Percentiles rank a stretch among this genome's conserved stretches.
These are phyloP conservation scores for Trachymyrmex cornetzi DNA, from an alignment of 1,140 invertebrate genomes.

Conservation along the genomic window DNA sequence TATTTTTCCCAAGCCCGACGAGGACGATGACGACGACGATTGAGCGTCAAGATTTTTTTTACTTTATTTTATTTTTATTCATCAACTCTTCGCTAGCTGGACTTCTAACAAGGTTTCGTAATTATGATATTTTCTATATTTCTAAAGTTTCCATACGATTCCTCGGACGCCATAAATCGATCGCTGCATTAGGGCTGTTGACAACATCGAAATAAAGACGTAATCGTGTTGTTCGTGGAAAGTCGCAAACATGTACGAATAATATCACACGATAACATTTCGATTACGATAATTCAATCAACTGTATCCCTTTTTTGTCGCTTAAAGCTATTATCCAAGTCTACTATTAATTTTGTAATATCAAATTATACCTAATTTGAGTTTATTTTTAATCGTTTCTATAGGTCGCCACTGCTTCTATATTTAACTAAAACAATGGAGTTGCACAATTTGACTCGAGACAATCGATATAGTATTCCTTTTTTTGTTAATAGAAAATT, in stretches of 20 bases:
- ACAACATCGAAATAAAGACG: not conserved
- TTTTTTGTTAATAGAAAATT: no score
- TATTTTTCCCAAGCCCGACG: constrained; percentile 76
- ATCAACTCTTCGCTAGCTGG: not conserved
- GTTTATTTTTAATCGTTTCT: no score
- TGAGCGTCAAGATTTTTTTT: constrained; percentile 15
- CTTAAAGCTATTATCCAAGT: no score
- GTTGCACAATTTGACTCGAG: no score
- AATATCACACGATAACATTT: not conserved
- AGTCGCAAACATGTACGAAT: not conserved
- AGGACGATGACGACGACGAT: constrained; percentile 37
- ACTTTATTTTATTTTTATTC: not conserved
- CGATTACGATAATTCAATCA: constrained; percentile 10
- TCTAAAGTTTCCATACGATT: not conserved
- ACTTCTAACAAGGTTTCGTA: not conserved
- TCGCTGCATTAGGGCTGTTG: not conserved
- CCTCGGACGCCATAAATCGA: not conserved
- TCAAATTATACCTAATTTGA: no score
- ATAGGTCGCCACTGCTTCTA: no score
- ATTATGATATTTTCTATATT: not conserved
- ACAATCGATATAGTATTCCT: no score
- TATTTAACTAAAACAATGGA: no score
- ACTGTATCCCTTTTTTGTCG: not conserved
- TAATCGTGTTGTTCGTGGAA: not conserved
- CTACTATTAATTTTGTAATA: no score